Evolutionary conservation across 2,113 vertebrate species (phyloP).

Genomic region (Bubo blakistoni): DNA sequence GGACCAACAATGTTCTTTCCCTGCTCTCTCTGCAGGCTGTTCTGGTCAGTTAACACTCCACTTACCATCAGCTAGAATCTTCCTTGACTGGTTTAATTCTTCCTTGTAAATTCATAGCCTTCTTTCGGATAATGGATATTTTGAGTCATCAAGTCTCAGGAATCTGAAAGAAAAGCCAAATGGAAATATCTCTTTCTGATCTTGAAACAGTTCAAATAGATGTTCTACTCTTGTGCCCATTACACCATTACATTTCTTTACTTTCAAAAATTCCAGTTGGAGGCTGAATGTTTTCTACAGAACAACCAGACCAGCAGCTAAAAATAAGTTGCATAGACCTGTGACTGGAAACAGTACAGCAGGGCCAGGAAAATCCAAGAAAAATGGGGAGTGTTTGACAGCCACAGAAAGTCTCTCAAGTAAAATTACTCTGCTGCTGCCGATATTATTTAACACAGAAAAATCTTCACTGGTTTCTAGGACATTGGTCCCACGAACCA

Average conservation of each 20-base stretch:
- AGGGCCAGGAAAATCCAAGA: constrained; percentile 13
- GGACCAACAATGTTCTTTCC: neutral
- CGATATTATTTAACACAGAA: neutral
- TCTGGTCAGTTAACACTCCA: neutral
- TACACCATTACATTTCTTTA: neutral
- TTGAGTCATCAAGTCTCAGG: neutral
- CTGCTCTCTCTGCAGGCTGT: neutral
- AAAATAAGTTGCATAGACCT: constrained; percentile 22
- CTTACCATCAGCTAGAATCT: neutral
- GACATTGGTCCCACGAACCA: neutral
- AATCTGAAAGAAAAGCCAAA: neutral
- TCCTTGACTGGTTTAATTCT: neutral
- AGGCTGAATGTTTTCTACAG: neutral
- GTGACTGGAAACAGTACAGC: neutral
- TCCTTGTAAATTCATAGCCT: neutral
- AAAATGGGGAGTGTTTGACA: neutral
- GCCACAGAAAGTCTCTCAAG: neutral
- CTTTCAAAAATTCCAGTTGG: neutral
- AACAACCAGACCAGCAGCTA: neutral
- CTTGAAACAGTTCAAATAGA: neutral
- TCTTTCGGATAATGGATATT: neutral
- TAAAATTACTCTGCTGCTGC: neutral
- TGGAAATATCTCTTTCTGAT: neutral
- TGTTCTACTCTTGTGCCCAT: neutral
- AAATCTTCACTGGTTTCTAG: neutral